Evolutionary conservation across 2,113 vertebrate genomes (phyloP).

Genomic region (Myotis davidii): DNA sequence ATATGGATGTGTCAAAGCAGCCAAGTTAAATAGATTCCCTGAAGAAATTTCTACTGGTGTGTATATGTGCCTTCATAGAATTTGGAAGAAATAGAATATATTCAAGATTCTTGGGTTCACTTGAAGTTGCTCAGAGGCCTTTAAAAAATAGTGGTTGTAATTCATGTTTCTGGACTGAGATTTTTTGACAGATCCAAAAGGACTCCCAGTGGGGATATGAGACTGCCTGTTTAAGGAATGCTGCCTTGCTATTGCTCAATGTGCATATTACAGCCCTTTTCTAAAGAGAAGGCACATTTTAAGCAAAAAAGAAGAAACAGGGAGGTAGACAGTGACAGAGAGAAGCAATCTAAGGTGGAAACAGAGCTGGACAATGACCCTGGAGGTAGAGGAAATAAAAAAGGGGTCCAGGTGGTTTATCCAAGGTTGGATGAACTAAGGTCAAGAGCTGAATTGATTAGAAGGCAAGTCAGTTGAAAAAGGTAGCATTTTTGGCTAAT

Average conservation of each 20-base stretch:
- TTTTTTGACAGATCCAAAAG: slow-evolving; percentile 61
- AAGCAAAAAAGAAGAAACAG: not conserved
- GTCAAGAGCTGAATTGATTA: not conserved
- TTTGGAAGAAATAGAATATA: slow-evolving; percentile 51
- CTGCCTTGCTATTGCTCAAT: slow-evolving; percentile 1
- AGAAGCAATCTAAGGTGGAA: not conserved
- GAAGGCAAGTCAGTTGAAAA: not conserved
- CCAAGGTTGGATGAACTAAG: not conserved
- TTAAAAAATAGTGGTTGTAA: slow-evolving; percentile 69
- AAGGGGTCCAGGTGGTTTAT: not conserved
- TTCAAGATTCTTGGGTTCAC: slow-evolving; percentile 52
- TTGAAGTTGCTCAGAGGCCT: slow-evolving; percentile 55
- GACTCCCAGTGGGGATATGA: slow-evolving; percentile 45
- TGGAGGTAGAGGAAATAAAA: not conserved
- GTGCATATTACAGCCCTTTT: not conserved
- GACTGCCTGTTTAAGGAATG: slow-evolving; percentile 22
- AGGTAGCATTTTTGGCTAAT: not conserved
- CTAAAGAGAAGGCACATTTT: not conserved
- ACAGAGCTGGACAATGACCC: not conserved
- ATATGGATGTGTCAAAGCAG: slow-evolving; percentile 32
- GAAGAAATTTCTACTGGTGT: slow-evolving; percentile 62
- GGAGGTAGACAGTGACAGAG: not conserved
- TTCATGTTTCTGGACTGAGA: slow-evolving; percentile 40
- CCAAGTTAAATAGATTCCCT: slow-evolving; percentile 84
- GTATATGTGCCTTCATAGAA: not conserved